Base-by-base conservation (phyloP, 2,888 invertebrate species). In the Pecten maximus region DNA sequence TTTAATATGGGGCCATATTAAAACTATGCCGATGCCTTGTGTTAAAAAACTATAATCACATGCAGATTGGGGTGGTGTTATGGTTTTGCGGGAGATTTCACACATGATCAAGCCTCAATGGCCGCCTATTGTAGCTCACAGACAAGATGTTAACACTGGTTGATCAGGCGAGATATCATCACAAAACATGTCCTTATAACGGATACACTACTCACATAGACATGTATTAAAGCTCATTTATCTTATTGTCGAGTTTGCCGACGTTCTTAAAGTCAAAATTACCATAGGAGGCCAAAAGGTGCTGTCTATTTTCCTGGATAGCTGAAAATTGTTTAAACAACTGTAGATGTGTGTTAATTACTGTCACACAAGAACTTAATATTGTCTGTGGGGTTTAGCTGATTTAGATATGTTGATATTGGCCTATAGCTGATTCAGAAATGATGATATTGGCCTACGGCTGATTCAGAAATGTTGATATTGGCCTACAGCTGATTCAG, bases 21-120 rank as follows among this genome's bases (percentile, higher is more conserved):
- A 50, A 60, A 60, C 60, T 28, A 60, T 74, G 35, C 35, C 3
- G 74, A 35, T 28, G 35, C 35, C 23, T n/a, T 2, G 23, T 60
- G 60, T 74, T 8, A 28, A 2, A 28, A 35, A 2, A n/a, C 54
- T 54, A 19, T 54, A 54, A 54, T 54, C 15, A 74, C 35, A 28
- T 28, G 35, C 15, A 74, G 74, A 28, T 28, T 4, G 12, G 6
- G 23, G 16, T 74, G 74, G 74, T 74, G 12, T 6, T 10, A 12
- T 44, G 74, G 74, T 74, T 35, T 74, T 74, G 74, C 35, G 74
- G 74, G 74, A 74, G 74, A 74, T 74, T 74, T 74, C 74, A 74
- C 74, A 74, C 74, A 74, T 15, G 74, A 74, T 74, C 74, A 6
- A 28, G 8, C 12, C 74, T 74, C 15, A 6, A 28, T 28, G 6